Evolutionary conservation across 1,140 invertebrate genomes (phyloP).

Genomic region (Drosophila arawakana): DNA sequence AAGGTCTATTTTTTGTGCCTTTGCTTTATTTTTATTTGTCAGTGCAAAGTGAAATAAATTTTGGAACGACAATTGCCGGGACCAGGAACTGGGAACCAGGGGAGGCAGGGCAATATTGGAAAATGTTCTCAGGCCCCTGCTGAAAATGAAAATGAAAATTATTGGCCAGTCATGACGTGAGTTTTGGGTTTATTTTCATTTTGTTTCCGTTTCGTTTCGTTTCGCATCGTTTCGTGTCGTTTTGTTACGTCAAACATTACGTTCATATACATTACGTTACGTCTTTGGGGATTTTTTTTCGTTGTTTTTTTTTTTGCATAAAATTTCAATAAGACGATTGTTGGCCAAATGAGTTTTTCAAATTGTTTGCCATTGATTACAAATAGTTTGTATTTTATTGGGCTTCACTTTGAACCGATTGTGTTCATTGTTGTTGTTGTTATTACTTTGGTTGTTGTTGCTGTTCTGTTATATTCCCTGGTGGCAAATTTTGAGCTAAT

Average conservation of each 20-base stretch:
- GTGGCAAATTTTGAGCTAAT: conserved; percentile 52
- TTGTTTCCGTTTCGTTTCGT: conserved; percentile 20
- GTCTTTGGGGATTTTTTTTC: conserved; percentile 13
- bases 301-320: conserved; percentile 63
- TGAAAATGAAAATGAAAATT: conserved; percentile 57
- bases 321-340: conserved; percentile 63
- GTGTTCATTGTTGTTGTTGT: conserved; percentile 1
- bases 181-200: conserved; percentile 52
- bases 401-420: background rate
- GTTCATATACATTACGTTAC: conserved; percentile 29
- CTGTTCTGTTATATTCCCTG: conserved; percentile 35
- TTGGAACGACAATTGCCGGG: conserved; percentile 74
- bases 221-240: background rate
- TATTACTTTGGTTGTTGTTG: conserved; percentile 13
- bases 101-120: conserved; percentile 63
- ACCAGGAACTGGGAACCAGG: conserved; percentile 22
- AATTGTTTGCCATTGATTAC: conserved; percentile 53
- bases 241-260: conserved; percentile 40
- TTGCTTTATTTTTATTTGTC: conserved; percentile 72
- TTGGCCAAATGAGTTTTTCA: conserved; percentile 59
- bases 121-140: conserved; percentile 59
- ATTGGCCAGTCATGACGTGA: conserved; percentile 81
- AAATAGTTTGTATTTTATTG: conserved; percentile 56
- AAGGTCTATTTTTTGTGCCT: background rate
- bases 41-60: conserved; percentile 79